phyloP scores from a whole-genome alignment of 2,888 invertebrate genomes.

The Drosophila atripex region DNA sequence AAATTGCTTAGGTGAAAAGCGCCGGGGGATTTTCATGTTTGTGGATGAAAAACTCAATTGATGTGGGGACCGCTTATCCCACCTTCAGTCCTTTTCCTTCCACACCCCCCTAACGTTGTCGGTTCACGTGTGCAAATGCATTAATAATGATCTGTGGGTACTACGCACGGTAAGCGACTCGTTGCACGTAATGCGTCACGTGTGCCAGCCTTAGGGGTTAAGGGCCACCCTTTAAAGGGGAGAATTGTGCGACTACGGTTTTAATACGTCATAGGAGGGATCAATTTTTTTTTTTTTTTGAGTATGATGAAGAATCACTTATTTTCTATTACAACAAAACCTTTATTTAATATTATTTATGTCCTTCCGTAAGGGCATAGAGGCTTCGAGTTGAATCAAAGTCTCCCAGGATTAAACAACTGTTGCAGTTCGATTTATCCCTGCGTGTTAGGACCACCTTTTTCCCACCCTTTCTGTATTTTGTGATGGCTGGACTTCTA shows the following conservation, averaged over 20 bases:
- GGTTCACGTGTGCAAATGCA: slow-evolving; percentile 1
- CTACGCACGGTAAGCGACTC: slow-evolving; percentile 63
- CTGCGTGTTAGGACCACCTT: neutral
- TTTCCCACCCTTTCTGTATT: neutral
- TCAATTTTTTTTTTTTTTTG: neutral
- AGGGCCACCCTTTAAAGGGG: neutral
- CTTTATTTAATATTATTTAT: neutral
- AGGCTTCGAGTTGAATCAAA: neutral
- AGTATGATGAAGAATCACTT: neutral
- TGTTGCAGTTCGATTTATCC: neutral
- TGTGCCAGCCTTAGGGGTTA: slow-evolving; percentile 33
- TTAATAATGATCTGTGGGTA: slow-evolving; percentile 54
- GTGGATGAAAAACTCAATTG: slow-evolving; percentile 1
- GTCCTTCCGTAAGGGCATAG: neutral
- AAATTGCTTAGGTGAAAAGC: slow-evolving; percentile 3
- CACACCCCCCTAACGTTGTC: neutral
- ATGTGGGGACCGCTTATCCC: slow-evolving; percentile 21
- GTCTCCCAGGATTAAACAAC: neutral
- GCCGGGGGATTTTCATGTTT: slow-evolving; percentile 8
- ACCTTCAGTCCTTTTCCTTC: neutral
- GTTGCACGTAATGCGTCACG: slow-evolving; percentile 75
- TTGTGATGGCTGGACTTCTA: slow-evolving; percentile 8
- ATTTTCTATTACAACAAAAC: neutral
- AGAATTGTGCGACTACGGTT: neutral
- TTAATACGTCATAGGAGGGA: neutral